These are phyloP conservation scores for Scaptomyza caliginosa DNA, from an alignment of 2,888 invertebrate species.

Conservation along the genomic window DNA sequence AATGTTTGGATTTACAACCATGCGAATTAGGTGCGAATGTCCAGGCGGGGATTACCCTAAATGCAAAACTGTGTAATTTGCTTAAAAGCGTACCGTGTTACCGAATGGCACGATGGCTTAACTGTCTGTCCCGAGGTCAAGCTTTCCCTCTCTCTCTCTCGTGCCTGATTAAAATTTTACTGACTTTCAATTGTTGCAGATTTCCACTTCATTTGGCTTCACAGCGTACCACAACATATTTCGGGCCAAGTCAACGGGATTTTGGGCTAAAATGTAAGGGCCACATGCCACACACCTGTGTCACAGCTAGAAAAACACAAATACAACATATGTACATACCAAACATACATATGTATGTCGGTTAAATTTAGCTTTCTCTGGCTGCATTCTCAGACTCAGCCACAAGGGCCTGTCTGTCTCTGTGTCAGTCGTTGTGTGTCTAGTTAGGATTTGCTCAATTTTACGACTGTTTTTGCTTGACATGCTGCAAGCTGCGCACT, in stretches of 20 bases:
- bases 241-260: background rate
- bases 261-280: background rate
- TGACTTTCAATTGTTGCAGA: slow-evolving; percentile 4
- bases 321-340: too few species aligned
- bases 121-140: background rate
- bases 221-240: background rate
- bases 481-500: slow-evolving; percentile 23
- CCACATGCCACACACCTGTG: slow-evolving; percentile 22
- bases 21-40: slow-evolving; percentile 76
- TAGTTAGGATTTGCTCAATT: slow-evolving; percentile 25
- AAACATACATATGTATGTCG: background rate
- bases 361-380: background rate
- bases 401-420: background rate
- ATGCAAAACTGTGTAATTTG: slow-evolving; percentile 70
- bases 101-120: slow-evolving; percentile 17
- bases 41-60: slow-evolving; percentile 70
- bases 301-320: background rate
- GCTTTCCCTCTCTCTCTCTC: background rate
- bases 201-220: slow-evolving; percentile 4
- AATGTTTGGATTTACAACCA: slow-evolving; percentile 64
- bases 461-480: slow-evolving; percentile 42
- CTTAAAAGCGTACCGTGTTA: slow-evolving; percentile 55
- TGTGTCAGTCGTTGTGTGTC: background rate
- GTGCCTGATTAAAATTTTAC: background rate
- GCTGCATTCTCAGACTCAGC: background rate